Evolutionary conservation across 2,888 invertebrate species (phyloP), one percentile per base, ranked within the genome.

Genomic region (Trichogramma dendrolimi): DNA sequence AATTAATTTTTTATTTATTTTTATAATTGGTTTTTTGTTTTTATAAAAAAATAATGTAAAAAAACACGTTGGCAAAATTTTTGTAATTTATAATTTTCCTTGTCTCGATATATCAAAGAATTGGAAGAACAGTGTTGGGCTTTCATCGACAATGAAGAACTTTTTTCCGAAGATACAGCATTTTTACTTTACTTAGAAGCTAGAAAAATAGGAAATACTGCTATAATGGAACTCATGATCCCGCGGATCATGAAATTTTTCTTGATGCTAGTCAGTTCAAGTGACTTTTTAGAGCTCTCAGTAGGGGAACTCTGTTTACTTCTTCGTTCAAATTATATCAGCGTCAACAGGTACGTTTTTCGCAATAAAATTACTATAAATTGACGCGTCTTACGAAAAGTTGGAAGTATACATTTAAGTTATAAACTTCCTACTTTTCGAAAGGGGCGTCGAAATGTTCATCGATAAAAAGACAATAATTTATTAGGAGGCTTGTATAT

Each of bases 101-200:
- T 47, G 27, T 2, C 27, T 2, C 27, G 27, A 27, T 27, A 3
- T 27, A 3, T 27, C 27, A 40, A 75, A 88, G 89, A 88, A 78
- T 79, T 91, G 62, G 86, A 89, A 69, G 86, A 87, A 64, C 91
- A 91, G 71, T 89, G 90, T 76, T 89, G 90, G 87, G 84, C 87
- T 0, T 89, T 91, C 69, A 85, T 91, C 66, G 85, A 87, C 58
- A 87, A 89, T 71, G 84, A 83, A 56, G 83, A 84, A 50, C 81
- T 89, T 0, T 90, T 91, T 71, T 82, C 81, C 39, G 91, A 91
- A 80, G 90, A 89, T 67, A 87, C 89, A 0, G 91, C 91, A 0
- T 90, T 89, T 71, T 74, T 87, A 46, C 75, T 91, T 10, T 88
- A 85, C 67, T 75, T 85, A 65, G 85, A 88, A 73, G 87, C 88